Evolutionary conservation across 1,140 invertebrate genomes (phyloP), one percentile per base, ranked within the genome.

Genomic region (Neodiprion fabricii): DNA sequence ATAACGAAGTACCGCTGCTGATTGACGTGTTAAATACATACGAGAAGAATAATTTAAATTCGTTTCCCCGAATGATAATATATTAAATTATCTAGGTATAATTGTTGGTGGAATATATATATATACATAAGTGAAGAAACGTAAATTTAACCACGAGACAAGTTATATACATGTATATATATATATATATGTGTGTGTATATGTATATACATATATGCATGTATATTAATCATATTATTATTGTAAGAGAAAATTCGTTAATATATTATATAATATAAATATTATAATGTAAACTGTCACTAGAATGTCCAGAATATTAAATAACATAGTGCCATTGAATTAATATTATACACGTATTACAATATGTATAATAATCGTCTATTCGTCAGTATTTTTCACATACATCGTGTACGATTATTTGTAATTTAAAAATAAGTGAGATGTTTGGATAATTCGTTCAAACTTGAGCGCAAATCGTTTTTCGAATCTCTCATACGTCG

Each of bases 291-390:
- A 87, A 86, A 82, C 82, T 87, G 84, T 86, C 84, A 84, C 84
- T 85, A 86, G 82, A 82, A 85, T 87, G 84, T 86, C 84, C 81
- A 84, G 28, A 84, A 85, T 80, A 86, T 83, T 82, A 83, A 85
- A 83, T 82, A 85, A 83, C 80, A 87, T 86, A 86, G 84, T 85
- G 82, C 84, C 83, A 87, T 85, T 84, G 83, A 83, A 83, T 79
- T 81, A 53, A 78, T 81, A 78, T 78, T 81, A 79, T 78, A 40
- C 28, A 40, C 28, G 2, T 5, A 40, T 40, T 40, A 71, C 3
- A 48, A 48, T n/a, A 17, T 17, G 47, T 53, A 61, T 53, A 17
- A 47, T 1, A 65, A 5, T 3, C 28, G 28, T 3, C 28, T 40
- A 40, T 40, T 40, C 2, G 28, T 40, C 28, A 21, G 17, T 21